phyloP scores from a whole-genome alignment of 2,888 invertebrate genomes.

The Molanna angustata region DNA sequence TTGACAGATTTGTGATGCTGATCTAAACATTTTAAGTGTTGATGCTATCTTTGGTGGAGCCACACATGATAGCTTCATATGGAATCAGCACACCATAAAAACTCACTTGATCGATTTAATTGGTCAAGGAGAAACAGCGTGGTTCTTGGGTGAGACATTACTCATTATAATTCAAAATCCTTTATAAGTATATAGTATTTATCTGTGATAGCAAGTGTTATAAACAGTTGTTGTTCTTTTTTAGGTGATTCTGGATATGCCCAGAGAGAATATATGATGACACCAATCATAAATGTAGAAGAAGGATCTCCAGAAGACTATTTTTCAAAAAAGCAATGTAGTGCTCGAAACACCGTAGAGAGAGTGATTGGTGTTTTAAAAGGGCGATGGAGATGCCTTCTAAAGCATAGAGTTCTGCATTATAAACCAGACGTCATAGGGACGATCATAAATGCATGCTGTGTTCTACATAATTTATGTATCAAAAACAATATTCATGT shows the following conservation, averaged over 20 bases:
- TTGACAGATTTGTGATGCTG: slow-evolving; percentile 4
- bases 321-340: neutral
- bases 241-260: slow-evolving; percentile 2
- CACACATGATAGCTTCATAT: slow-evolving; percentile 5
- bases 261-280: slow-evolving; percentile 3
- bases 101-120: neutral
- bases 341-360: slow-evolving; percentile 2
- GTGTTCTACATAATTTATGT: slow-evolving; percentile 2
- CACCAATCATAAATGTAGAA: slow-evolving; percentile 2
- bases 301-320: slow-evolving; percentile 5
- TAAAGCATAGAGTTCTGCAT: slow-evolving; percentile 2
- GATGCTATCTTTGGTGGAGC: slow-evolving; percentile 4
- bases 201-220: neutral
- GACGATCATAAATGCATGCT: slow-evolving; percentile 1
- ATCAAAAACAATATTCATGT: neutral
- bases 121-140: slow-evolving; percentile 1
- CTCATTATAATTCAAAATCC: neutral
- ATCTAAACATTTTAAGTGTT: slow-evolving; percentile 3
- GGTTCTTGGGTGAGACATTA: neutral
- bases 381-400: slow-evolving; percentile 3
- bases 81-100: slow-evolving; percentile 1
- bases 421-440: neutral
- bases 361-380: slow-evolving; percentile 2
- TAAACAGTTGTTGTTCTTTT: slow-evolving; percentile 2
- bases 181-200: slow-evolving; percentile 1